phyloP scores from a whole-genome alignment of 2,888 invertebrate species.

The Pristionchus fissidentatus region DNA sequence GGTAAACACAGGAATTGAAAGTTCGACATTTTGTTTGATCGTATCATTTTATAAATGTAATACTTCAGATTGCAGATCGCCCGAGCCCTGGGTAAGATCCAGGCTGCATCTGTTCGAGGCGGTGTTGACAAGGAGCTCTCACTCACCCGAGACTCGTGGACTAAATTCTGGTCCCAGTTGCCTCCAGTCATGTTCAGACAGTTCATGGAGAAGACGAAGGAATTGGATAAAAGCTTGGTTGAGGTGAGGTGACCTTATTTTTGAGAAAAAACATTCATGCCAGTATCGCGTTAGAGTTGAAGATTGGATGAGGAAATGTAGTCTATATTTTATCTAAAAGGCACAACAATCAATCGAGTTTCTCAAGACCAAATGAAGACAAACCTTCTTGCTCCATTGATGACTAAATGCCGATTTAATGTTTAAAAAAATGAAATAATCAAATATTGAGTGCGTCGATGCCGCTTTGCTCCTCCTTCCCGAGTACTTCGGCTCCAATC shows the following conservation, averaged over 20 bases:
- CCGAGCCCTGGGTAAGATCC: constrained; percentile 25
- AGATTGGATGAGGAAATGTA: not conserved
- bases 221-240: too few species aligned
- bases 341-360: not conserved
- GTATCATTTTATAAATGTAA: too few species aligned
- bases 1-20: too few species aligned
- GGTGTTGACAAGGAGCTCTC: not conserved
- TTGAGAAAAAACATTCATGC: too few species aligned
- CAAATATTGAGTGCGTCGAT: not conserved
- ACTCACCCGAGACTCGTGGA: not conserved
- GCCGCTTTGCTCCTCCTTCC: not conserved
- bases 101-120: not conserved
- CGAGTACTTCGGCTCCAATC: constrained; percentile 16
- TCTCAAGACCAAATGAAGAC: too few species aligned
- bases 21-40: not conserved
- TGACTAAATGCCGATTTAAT: too few species aligned
- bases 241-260: too few species aligned
- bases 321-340: not conserved
- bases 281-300: too few species aligned
- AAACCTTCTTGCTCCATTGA: too few species aligned
- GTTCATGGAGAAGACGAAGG: not conserved
- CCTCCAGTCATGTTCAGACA: not conserved
- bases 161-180: not conserved
- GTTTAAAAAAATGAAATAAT: too few species aligned
- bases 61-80: too few species aligned